A percentile compares a stretch with the other conserved stretches of the same genome.
Evolutionary conservation across 2,113 vertebrate genomes (phyloP).

Genomic region (Antechinus stuartii): DNA sequence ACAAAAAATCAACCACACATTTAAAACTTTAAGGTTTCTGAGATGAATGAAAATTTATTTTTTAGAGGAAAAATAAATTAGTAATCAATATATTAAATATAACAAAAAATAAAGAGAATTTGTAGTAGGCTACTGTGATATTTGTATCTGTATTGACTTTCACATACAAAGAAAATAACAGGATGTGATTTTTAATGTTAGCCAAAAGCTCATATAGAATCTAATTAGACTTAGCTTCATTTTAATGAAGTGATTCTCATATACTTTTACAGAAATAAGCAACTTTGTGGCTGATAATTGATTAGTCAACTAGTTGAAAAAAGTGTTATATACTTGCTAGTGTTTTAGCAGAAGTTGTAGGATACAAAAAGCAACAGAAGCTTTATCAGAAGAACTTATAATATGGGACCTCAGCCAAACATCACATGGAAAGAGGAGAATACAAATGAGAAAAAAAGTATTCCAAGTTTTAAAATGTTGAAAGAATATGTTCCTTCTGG

Average conservation of each 20-base stretch:
- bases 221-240: background rate
- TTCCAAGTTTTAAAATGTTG: background rate
- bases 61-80: background rate
- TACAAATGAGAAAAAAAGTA: background rate
- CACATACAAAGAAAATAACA: conserved; percentile 5
- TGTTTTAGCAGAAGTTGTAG: background rate
- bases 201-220: background rate
- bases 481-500: background rate
- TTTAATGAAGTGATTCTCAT: background rate
- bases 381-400: background rate
- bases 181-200: background rate
- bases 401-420: background rate
- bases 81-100: conserved; percentile 41
- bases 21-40: background rate
- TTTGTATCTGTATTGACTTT: background rate
- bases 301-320: conserved; percentile 3
- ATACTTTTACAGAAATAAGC: background rate
- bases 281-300: background rate
- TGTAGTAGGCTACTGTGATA: background rate
- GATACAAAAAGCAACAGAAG: background rate
- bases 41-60: background rate
- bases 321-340: background rate
- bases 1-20: background rate
- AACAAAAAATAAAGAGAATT: conserved; percentile 39
- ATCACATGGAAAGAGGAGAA: background rate